Evolutionary conservation across 92 coral and sea anemone species (phyloP).

Genomic region (Umimayanthus kanabou): DNA sequence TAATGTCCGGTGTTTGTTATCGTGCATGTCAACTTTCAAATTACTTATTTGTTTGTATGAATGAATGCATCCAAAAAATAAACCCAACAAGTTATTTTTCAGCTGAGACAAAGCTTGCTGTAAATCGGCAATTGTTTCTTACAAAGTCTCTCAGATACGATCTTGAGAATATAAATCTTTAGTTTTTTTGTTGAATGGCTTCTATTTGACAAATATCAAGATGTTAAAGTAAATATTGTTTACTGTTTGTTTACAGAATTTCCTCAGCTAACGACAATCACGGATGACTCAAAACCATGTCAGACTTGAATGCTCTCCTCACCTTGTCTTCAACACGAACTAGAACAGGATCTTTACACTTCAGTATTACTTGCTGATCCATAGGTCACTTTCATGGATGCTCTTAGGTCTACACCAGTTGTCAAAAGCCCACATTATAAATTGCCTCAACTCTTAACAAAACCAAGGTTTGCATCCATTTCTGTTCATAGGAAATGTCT

Average conservation of each 20-base stretch:
- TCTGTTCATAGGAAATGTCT: background rate
- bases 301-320: too few species aligned
- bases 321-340: too few species aligned
- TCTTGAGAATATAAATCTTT: background rate
- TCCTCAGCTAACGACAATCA: background rate
- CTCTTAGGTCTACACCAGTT: too few species aligned
- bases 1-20: too few species aligned
- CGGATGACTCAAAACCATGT: background rate
- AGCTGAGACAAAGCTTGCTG: background rate
- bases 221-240: conserved; percentile 16
- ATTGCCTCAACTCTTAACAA: background rate
- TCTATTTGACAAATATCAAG: background rate
- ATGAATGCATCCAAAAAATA: background rate
- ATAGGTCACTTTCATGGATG: too few species aligned
- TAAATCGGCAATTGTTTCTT: background rate
- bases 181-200: background rate
- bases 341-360: too few species aligned
- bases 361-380: too few species aligned
- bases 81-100: background rate
- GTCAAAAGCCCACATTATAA: background rate
- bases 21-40: background rate
- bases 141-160: background rate
- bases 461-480: background rate
- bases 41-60: background rate
- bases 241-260: conserved; percentile 29